These are phyloP conservation scores for Piscicola geometra DNA, from an alignment of 2,888 invertebrate genomes.

Conservation along the genomic window DNA sequence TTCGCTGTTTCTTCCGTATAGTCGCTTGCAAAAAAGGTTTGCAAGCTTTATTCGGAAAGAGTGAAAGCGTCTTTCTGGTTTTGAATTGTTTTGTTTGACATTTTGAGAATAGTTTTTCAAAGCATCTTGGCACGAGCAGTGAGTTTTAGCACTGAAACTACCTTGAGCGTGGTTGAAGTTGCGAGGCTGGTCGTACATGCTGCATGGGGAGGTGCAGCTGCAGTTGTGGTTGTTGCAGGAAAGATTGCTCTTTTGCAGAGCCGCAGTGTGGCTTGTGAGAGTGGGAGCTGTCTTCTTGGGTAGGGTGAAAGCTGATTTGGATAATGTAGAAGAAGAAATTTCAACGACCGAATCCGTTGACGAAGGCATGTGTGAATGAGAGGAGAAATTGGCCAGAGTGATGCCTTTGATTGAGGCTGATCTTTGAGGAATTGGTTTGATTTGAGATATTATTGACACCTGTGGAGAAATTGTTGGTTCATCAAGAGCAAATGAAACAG, in stretches of 20 bases:
- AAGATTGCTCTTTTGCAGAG: constrained; percentile 10
- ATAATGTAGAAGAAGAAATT: background rate
- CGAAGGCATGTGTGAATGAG: too few relatives aligned
- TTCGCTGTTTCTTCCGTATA: constrained; percentile 22
- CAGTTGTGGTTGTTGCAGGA: background rate
- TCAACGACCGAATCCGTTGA: constrained; percentile 4
- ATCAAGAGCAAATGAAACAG: too few relatives aligned
- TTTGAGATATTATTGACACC: too few relatives aligned
- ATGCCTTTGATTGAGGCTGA: background rate
- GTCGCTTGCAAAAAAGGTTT: constrained; percentile 32
- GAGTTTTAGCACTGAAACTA: background rate
- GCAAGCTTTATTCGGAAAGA: constrained; percentile 29
- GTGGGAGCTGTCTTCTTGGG: constrained; percentile 19
- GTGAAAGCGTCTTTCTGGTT: constrained; percentile 13
- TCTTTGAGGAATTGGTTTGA: background rate
- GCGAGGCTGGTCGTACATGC: constrained; percentile 26
- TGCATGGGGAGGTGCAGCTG: background rate
- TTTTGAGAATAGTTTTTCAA: background rate
- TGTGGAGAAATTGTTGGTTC: too few relatives aligned
- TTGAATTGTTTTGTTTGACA: background rate
- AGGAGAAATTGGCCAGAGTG: too few relatives aligned
- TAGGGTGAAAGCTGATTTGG: constrained; percentile 5
- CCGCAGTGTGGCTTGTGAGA: constrained; percentile 23
- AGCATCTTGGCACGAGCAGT: background rate
- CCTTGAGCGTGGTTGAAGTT: background rate